Evolutionary conservation across 1,140 invertebrate species (phyloP), one percentile per base, ranked within the genome.

Genomic region (Philaenus spumarius): DNA sequence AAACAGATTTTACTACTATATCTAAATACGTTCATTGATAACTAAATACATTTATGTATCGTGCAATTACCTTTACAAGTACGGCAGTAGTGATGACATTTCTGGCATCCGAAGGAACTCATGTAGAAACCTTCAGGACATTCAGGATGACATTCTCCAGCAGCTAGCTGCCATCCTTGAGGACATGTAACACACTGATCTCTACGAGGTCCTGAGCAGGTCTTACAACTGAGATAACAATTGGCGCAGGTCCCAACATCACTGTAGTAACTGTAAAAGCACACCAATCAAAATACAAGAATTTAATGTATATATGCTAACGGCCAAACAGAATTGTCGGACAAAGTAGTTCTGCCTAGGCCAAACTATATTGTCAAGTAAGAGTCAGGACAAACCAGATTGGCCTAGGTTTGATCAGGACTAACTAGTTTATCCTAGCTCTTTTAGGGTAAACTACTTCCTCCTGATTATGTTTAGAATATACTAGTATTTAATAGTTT

Each of bases 171-270:
- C 84, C 85, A 89, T 11, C 83, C 84, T 5, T 73, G 69, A 0
- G 85, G 85, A 74, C 91, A 95, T 12, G 80, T 83, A 0, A 92
- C 86, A 72, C 91, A 94, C 68, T 93, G 86, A 70, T 89, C 85
- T 22, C 85, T 77, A 19, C 86, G 75, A 1, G 89, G 88, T 0
- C 81, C 90, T 67, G 74, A 83, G 71, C 93, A 95, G 1, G 88
- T 89, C 64, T 83, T 82, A 69, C 92, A 95, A 22, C 86, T 86
- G 15, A 88, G 73, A 68, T 92, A 87, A 71, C 90, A 94, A 64
- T 88, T 84, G 42, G 82, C 76, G 68, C 89, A 93, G 19, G 83
- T 79, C 20, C 88, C 87, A 15, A 86, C 79, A 68, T 91, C 89
- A 61, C 86, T 89, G 72, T 89, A 92, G 71, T 89, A 91, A 23